Percentiles rank a stretch among this genome's conserved stretches.
phyloP scores from a whole-genome alignment of 2,797 vertebrate species.

The Syngnathus acus region DNA sequence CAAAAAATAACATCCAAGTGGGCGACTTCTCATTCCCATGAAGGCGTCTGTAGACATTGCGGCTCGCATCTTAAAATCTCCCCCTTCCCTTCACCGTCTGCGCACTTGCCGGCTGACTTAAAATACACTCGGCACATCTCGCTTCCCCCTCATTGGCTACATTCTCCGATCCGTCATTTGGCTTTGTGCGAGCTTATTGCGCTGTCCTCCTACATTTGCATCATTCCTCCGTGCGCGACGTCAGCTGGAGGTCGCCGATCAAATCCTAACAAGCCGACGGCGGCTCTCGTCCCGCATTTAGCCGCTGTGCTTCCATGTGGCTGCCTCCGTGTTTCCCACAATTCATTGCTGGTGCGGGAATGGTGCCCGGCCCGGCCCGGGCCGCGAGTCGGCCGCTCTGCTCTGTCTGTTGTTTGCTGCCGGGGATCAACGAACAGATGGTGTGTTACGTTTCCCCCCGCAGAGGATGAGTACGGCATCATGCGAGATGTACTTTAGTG shows the following conservation, averaged over 20 bases:
- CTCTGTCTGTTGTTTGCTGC: constrained; percentile 48
- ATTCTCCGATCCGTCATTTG: background rate
- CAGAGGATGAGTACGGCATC: constrained; percentile 50
- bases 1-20: constrained; percentile 31
- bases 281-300: constrained; percentile 54
- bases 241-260: constrained; percentile 51
- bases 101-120: constrained; percentile 20
- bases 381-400: constrained; percentile 35
- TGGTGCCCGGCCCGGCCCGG: constrained; percentile 23
- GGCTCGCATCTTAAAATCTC: constrained; percentile 21
- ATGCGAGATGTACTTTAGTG: constrained; percentile 38
- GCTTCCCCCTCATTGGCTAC: background rate
- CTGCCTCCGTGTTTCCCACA: constrained; percentile 37
- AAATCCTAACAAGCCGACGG: constrained; percentile 43
- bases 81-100: background rate
- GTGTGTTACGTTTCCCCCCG: constrained; percentile 43
- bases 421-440: constrained; percentile 60
- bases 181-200: constrained; percentile 9
- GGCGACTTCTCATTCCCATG: constrained; percentile 41
- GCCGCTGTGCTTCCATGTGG: constrained; percentile 24
- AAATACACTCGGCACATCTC: constrained; percentile 7
- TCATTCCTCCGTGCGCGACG: constrained; percentile 32
- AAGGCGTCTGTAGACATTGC: constrained; percentile 31
- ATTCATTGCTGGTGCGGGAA: constrained; percentile 38
- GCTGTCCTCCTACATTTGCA: constrained; percentile 52